These are phyloP conservation scores for Lutraria rhynchaena DNA, from an alignment of 1,140 invertebrate genomes.

Conservation along the genomic window DNA sequence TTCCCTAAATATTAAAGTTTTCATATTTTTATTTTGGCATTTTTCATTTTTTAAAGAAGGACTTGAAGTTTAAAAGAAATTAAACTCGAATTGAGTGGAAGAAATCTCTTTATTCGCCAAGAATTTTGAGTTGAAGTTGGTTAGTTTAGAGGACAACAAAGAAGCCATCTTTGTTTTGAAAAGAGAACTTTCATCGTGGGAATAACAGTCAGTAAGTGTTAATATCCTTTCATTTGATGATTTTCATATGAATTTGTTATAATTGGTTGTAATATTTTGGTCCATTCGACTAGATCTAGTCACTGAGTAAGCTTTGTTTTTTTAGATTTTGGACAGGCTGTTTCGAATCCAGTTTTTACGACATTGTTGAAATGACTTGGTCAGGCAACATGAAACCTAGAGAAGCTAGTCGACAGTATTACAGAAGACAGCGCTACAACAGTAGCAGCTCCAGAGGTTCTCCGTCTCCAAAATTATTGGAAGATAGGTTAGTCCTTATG, in stretches of 20 bases:
- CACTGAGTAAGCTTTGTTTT: too few species aligned
- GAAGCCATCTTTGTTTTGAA: slow-evolving; percentile 43
- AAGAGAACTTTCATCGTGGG: slow-evolving; percentile 1
- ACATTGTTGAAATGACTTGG: slow-evolving; percentile 48
- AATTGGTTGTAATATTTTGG: too few species aligned
- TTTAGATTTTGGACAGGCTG: background rate
- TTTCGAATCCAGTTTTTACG: background rate
- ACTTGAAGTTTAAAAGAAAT: background rate
- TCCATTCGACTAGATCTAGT: too few species aligned
- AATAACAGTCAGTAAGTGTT: slow-evolving; percentile 25
- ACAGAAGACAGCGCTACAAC: slow-evolving; percentile 16
- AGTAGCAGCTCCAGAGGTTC: slow-evolving; percentile 43
- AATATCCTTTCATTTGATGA: too few species aligned
- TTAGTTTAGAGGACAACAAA: slow-evolving; percentile 13
- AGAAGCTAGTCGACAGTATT: slow-evolving; percentile 23
- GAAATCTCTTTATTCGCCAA: background rate
- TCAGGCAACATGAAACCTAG: slow-evolving; percentile 51
- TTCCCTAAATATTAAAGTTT: background rate
- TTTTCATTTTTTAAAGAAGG: background rate
- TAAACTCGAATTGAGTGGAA: background rate
- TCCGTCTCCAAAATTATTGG: slow-evolving; percentile 38
- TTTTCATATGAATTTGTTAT: too few species aligned
- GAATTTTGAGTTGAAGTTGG: background rate
- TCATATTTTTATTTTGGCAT: background rate
- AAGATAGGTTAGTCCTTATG: slow-evolving; percentile 17